Evolutionary conservation across 2,888 invertebrate species (phyloP), one percentile per base, ranked within the genome.

Genomic region (Rhagonycha fulva): DNA sequence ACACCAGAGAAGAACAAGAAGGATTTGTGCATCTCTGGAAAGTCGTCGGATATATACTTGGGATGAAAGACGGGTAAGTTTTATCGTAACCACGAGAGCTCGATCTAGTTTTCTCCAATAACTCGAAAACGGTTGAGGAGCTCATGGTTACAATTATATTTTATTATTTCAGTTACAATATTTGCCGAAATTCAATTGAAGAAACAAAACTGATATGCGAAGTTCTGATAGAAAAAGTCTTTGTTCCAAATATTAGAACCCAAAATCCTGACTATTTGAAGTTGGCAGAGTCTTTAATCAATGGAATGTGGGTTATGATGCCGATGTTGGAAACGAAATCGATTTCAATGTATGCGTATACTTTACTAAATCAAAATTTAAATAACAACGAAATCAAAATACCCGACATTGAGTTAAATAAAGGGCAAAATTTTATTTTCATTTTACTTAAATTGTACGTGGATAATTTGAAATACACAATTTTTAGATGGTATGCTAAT

Each of bases 21-120:
- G 94, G 92, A 1, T 94, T 95, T 78, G 88, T 94, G 7, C 96
- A 97, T 86, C 91, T 95, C 84, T 97, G 97, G 97, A 91, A 93
- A 78, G 93, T 94, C 0, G 89, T 97, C 67, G 96, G 96, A 0
- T 90, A 93, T 84, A 88, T 95, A 85, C 89, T 97, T 79, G 98
- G 98, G 3, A 92, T 97, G 76, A 92, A 95, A 80, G 96, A 97
- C 82, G 92, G 90, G 93, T 94, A 81, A 2, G 19, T 19, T 19
- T 19, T 19, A 19, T 19, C 19, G 19, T 19, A 19, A 19, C 19
- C 19, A 19, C 19, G 19, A 19, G 19, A 19, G 19, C 2, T 19
- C 19, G 19, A 19, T 19, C 19, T 2, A 19, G 19, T 19, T 19
- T 19, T 19, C 19, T 19, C 19, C 19, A 19, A 19, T 19, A 19